Conservation (phyloP, 2,797 vertebrate species). For the Rhinoraja longicauda region DNA sequence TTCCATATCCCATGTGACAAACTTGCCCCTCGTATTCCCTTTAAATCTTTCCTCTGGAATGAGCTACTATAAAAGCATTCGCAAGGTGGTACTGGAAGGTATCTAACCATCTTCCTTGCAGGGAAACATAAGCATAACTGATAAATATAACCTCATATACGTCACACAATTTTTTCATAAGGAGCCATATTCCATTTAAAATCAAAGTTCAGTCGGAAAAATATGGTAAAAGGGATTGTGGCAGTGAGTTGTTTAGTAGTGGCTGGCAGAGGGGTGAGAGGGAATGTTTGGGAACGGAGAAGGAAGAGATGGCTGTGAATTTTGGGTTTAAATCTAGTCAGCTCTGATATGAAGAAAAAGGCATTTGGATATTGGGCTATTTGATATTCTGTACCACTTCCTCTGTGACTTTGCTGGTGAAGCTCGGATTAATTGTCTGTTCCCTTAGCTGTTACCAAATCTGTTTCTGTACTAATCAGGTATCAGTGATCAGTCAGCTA, state of each 20-base stretch:
- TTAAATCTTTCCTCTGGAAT: no score
- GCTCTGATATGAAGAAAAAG: background rate
- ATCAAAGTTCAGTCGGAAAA: background rate
- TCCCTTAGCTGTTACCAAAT: slow-evolving; percentile 15
- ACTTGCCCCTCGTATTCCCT: no score
- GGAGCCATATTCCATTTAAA: background rate
- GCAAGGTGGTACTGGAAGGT: background rate
- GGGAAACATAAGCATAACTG: no score
- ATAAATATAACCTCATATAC: background rate
- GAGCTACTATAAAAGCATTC: background rate
- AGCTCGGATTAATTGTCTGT: slow-evolving; percentile 29
- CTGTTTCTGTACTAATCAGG: slow-evolving; percentile 32
- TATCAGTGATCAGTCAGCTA: slow-evolving; percentile 34
- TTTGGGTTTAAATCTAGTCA: background rate
- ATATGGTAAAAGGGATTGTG: no score
- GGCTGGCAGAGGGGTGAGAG: no score
- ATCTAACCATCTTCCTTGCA: background rate
- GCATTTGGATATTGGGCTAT: background rate
- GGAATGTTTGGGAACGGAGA: background rate
- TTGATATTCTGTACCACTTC: slow-evolving; percentile 12
- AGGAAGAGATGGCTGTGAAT: background rate
- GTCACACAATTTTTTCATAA: background rate
- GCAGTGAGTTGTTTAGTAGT: no score
- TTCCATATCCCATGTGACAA: no score
- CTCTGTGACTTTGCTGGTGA: background rate